Conservation (phyloP, 2,113 vertebrate genomes). For the Tapirus terrestris region DNA sequence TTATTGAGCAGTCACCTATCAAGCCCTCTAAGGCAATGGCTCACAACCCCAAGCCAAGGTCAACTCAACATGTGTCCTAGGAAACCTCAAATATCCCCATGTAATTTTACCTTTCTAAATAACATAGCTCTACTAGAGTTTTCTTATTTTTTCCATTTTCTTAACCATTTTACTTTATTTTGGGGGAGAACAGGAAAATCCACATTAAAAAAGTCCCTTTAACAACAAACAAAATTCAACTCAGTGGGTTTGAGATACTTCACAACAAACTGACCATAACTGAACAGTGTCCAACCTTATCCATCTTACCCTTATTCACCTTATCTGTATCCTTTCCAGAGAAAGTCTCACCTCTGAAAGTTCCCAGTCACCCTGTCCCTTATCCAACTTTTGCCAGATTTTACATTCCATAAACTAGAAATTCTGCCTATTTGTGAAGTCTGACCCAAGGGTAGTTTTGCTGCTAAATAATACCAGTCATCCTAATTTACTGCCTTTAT, state of each 20-base stretch:
- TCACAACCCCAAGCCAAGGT: background rate
- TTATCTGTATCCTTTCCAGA: background rate
- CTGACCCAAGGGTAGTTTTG: background rate
- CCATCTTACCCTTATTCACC: background rate
- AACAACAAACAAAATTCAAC: background rate
- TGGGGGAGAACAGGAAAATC: background rate
- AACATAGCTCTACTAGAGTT: background rate
- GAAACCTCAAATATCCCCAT: background rate
- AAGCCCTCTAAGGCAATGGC: background rate
- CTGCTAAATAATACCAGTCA: background rate
- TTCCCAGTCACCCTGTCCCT: background rate
- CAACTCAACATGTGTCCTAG: background rate
- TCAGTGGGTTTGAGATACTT: background rate
- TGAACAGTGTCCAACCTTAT: background rate
- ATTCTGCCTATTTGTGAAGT: background rate
- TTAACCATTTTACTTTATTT: slow-evolving; percentile 5
- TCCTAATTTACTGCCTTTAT: background rate
- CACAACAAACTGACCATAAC: background rate
- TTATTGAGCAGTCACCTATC: background rate
- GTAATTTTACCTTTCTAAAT: background rate
- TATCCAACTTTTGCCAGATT: background rate
- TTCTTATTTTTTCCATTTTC: background rate
- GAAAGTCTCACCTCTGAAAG: background rate
- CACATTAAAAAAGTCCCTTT: background rate
- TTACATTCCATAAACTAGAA: background rate